Evolutionary conservation across 2,888 invertebrate genomes (phyloP).

Genomic region (Netelia inedita): DNA sequence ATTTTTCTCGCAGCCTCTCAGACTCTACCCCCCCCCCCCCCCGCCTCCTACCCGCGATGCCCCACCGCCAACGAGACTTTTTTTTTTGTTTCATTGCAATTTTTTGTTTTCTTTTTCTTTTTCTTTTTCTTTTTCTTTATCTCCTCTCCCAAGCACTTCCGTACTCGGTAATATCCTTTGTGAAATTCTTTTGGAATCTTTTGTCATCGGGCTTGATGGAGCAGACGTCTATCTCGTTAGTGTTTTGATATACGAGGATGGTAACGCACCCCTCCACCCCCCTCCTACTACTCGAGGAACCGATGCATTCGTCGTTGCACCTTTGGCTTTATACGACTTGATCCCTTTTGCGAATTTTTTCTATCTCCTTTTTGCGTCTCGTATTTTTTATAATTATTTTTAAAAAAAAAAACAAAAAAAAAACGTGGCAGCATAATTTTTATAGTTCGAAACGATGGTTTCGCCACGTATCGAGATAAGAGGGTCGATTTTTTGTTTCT

Average conservation of each 20-base stretch:
- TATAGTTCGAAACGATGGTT: too few relatives aligned
- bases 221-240: neutral
- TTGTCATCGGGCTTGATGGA: neutral
- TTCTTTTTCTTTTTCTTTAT: constrained; percentile 43
- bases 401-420: too few relatives aligned
- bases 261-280: neutral
- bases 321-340: neutral
- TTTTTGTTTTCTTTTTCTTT: constrained; percentile 46
- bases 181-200: constrained; percentile 41
- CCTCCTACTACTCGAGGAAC: neutral
- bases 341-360: neutral
- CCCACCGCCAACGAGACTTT: constrained; percentile 4
- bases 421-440: too few relatives aligned
- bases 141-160: constrained; percentile 49
- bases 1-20: constrained; percentile 61
- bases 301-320: neutral
- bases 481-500: too few relatives aligned
- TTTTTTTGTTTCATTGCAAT: constrained; percentile 38
- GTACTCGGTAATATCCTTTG: constrained; percentile 34
- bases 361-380: neutral
- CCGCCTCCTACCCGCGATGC: neutral
- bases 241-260: neutral
- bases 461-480: too few relatives aligned
- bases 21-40: neutral
- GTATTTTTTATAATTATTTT: too few relatives aligned